Base-by-base conservation (phyloP, 2,888 invertebrate species). In the Trimorus sp. region DNA sequence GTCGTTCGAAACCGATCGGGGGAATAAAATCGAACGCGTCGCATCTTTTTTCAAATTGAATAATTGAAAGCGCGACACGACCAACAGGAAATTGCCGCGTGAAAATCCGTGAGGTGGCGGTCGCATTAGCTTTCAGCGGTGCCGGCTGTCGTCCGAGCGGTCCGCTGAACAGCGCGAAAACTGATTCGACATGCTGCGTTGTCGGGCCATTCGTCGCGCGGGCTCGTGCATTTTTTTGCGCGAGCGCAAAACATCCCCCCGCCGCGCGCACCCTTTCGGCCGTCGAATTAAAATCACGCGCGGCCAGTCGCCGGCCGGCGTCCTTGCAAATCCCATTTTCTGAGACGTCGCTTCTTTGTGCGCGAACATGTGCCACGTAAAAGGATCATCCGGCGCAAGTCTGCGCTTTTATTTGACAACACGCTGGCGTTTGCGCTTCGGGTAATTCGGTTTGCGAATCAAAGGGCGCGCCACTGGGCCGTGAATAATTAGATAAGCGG, bases 181-280 rank as follows among this genome's bases (percentile, higher is more conserved):
- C 87, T 87, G 85, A 86, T 87, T 86, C 82, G 85, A 86, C 86
- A 88, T 88, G 86, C 85, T 85, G 82, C 86, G 85, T 83, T 82
- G 83, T 79, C 84, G 84, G 68, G 84, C 86, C 88, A 87, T 88
- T 87, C 88, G 83, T 83, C 66, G 80, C 82, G 59, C 74, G 75
- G 56, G 77, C 71, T 84, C 68, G 82, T 86, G 84, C 82, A 87
- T 86, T 86, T 86, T 86, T 88, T 84, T 86, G 59, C 66, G 42
- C 37, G 36, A 60, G n/a, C 42, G 59, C 78, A 79, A 83, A 78
- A 81, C 71, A 40, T 77, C 37, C 62, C 73, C 77, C 65, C 68
- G 38, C n/a, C 4, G 36, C 48, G 8, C 56, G 48, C 63, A 38
- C 62, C 68, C 58, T 60, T 56, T 60, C 16, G 42, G 9, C 49